A percentile compares a stretch with the other conserved stretches of the same genome.
Conservation (phyloP, 2,113 vertebrate genomes). For the Clarias macrocephalus region DNA sequence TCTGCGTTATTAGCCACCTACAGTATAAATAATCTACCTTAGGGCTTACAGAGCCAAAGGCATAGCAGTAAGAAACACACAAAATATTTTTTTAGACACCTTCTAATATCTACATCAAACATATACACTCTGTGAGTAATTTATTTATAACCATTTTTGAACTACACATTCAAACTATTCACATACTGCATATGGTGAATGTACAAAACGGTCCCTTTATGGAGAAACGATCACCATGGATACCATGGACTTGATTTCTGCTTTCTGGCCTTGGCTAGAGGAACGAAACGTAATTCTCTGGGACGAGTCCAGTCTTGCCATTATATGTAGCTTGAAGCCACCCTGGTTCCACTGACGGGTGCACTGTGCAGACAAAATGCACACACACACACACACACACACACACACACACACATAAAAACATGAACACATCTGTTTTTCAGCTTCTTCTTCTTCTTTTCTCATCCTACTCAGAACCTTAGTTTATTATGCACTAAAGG, state of each 20-base stretch:
- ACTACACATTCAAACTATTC: slow-evolving; percentile 30
- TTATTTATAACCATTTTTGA: slow-evolving; percentile 31
- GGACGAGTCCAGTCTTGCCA: slow-evolving; percentile 92
- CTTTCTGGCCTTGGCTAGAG: slow-evolving; percentile 73
- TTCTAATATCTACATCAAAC: slow-evolving; percentile 43
- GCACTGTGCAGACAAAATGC: slow-evolving; percentile 77
- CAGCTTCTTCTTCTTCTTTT: neutral
- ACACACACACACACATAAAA: neutral
- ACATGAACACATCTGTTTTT: neutral
- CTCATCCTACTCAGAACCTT: neutral
- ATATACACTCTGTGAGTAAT: slow-evolving; percentile 31
- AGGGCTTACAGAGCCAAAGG: slow-evolving; percentile 28
- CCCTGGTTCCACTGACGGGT: slow-evolving; percentile 93
- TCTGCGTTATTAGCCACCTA: slow-evolving; percentile 9
- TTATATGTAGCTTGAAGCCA: slow-evolving; percentile 97
- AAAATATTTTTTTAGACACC: slow-evolving; percentile 36
- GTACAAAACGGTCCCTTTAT: slow-evolving; percentile 67
- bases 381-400: neutral
- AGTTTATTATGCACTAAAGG: neutral
- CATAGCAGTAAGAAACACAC: slow-evolving; percentile 34
- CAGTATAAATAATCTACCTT: slow-evolving; percentile 43
- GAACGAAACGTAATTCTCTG: slow-evolving; percentile 94
- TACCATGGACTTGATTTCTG: slow-evolving; percentile 85
- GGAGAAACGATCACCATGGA: slow-evolving; percentile 83
- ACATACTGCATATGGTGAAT: slow-evolving; percentile 39